Evolutionary conservation across 2,888 invertebrate species (phyloP).

Genomic region (Eudemis profundana): DNA sequence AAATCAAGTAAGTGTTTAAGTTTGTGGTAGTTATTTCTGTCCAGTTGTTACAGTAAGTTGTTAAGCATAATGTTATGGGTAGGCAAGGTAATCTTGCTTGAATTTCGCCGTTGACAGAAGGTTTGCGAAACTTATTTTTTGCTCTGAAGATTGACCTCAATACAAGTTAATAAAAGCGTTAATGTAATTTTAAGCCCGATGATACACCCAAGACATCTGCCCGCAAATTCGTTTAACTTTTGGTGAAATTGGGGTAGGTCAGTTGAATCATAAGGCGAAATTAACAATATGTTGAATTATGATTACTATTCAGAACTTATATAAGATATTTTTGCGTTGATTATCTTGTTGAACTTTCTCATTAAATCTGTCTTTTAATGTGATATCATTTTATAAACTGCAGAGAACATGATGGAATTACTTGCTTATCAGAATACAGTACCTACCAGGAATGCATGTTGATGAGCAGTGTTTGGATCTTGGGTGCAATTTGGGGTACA

Average conservation of each 20-base stretch:
- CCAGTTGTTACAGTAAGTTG: constrained; percentile 43
- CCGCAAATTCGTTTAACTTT: not conserved
- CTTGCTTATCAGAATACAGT: no score
- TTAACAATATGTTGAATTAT: not conserved
- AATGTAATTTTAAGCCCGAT: constrained; percentile 16
- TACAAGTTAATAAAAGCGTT: constrained; percentile 46
- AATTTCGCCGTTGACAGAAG: constrained; percentile 61
- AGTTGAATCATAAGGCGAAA: not conserved
- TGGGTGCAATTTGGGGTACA: no score
- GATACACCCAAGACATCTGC: constrained; percentile 4
- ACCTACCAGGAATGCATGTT: no score
- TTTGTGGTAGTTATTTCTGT: constrained; percentile 2
- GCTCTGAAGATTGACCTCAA: constrained; percentile 62
- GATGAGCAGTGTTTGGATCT: no score
- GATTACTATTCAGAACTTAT: not conserved
- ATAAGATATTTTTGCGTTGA: not conserved
- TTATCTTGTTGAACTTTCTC: not conserved
- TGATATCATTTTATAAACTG: not conserved
- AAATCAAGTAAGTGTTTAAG: constrained; percentile 29
- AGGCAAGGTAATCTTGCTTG: constrained; percentile 45
- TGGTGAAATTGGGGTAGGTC: not conserved
- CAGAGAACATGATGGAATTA: not conserved
- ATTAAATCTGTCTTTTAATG: not conserved
- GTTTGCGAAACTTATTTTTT: constrained; percentile 65
- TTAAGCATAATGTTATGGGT: constrained; percentile 35